Conservation (phyloP, 2,888 invertebrate species). For the Aelia acuminata region DNA sequence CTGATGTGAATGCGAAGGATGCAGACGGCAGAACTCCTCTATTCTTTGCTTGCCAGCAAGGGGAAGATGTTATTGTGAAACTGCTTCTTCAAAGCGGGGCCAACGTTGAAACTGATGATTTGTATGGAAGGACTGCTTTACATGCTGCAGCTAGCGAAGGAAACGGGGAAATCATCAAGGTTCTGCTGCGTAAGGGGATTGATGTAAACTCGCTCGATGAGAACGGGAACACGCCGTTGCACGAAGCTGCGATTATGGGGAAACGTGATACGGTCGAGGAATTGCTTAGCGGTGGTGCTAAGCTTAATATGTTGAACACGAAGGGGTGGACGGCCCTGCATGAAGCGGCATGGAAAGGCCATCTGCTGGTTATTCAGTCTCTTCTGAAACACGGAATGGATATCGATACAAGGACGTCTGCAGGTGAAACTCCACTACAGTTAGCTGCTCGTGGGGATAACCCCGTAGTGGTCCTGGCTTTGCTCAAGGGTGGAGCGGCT, state of each 20-base stretch:
- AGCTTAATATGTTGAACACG: background rate
- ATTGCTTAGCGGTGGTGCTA: constrained; percentile 53
- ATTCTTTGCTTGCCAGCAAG: constrained; percentile 35
- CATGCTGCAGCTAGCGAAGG: constrained; percentile 56
- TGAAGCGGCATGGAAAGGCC: constrained; percentile 57
- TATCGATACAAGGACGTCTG: constrained; percentile 50
- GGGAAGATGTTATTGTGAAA: constrained; percentile 26
- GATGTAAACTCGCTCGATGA: constrained; percentile 55
- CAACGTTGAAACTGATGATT: constrained; percentile 27
- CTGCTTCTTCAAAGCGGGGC: constrained; percentile 25
- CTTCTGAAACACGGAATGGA: constrained; percentile 50
- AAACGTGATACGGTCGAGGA: constrained; percentile 9
- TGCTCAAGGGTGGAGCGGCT: constrained; percentile 50
- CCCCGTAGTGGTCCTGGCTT: background rate
- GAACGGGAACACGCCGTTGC: constrained; percentile 49
- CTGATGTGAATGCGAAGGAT: constrained; percentile 15
- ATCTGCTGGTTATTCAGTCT: constrained; percentile 31
- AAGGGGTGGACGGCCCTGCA: constrained; percentile 42
- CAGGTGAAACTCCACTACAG: constrained; percentile 52
- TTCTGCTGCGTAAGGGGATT: constrained; percentile 40
- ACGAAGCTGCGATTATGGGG: constrained; percentile 47
- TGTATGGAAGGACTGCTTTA: constrained; percentile 53
- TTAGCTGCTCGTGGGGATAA: constrained; percentile 56
- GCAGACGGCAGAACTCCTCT: constrained; percentile 25
- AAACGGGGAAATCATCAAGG: constrained; percentile 53